Conservation (phyloP, 2,113 vertebrate genomes). For the Mormyrus iriodes region DNA sequence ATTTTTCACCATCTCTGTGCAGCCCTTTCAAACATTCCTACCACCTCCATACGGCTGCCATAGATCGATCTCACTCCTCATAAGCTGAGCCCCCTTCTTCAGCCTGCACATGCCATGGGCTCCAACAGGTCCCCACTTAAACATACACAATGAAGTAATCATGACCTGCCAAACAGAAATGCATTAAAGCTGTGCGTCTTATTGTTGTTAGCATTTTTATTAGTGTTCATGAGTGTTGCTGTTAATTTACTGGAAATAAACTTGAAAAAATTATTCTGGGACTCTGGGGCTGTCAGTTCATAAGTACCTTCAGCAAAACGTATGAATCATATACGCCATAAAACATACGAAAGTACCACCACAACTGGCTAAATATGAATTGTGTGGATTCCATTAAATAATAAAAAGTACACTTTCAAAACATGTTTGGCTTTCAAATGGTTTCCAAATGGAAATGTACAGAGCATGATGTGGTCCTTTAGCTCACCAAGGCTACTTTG, state of each 20-base stretch:
- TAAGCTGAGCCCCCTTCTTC: neutral
- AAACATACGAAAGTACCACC: neutral
- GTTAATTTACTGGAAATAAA: neutral
- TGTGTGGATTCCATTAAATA: neutral
- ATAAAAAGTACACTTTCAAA: neutral
- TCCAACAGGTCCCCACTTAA: neutral
- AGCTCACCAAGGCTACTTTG: constrained; percentile 49
- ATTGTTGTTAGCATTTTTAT: neutral
- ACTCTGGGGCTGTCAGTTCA: neutral
- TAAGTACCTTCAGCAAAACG: neutral
- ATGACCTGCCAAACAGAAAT: neutral
- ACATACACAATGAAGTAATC: neutral
- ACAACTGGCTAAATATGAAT: neutral
- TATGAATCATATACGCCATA: neutral
- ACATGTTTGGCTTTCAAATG: neutral
- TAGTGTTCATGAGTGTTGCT: neutral
- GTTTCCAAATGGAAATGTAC: constrained; percentile 27
- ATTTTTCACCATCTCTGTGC: neutral
- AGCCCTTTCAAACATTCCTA: neutral
- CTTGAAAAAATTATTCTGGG: neutral
- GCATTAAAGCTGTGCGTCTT: neutral
- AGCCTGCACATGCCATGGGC: neutral
- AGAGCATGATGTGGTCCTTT: constrained; percentile 45
- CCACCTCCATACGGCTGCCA: neutral
- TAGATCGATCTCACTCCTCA: neutral